A percentile compares a stretch with the other conserved stretches of the same genome.
phyloP scores from a whole-genome alignment of 2,888 invertebrate genomes.

The Xylota segnis region DNA sequence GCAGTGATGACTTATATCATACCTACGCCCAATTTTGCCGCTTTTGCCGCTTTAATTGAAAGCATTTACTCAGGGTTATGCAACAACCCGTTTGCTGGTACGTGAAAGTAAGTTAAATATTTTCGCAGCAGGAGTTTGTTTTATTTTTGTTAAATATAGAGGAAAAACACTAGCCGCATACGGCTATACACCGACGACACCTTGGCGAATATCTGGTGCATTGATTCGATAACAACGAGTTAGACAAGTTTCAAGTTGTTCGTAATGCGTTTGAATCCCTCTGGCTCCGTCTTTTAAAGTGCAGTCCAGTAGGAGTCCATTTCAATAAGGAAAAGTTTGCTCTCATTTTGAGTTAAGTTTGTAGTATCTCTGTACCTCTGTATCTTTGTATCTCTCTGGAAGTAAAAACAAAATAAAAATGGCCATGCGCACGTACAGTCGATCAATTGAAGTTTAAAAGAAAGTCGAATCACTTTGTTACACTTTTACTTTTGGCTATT shows the following conservation, averaged over 20 bases:
- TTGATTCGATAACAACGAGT: conserved; percentile 71
- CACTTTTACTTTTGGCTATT: conserved; percentile 73
- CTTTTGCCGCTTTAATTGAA: conserved; percentile 59
- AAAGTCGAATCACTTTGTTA: conserved; percentile 63
- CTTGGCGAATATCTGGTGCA: conserved; percentile 64
- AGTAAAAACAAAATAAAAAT: neutral
- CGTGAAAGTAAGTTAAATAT: conserved; percentile 69
- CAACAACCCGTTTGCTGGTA: conserved; percentile 60
- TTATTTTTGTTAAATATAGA: conserved; percentile 32
- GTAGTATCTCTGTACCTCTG: neutral
- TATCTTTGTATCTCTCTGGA: too few relatives aligned
- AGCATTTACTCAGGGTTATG: conserved; percentile 51
- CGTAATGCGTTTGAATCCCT: conserved; percentile 61
- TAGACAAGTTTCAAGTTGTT: conserved; percentile 50
- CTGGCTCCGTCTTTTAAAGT: conserved; percentile 11
- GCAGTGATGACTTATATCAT: conserved; percentile 44
- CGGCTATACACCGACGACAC: conserved; percentile 22
- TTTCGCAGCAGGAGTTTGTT: conserved; percentile 46
- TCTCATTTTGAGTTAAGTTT: conserved; percentile 57
- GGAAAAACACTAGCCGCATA: conserved; percentile 43
- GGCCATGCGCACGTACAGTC: neutral
- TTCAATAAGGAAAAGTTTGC: conserved; percentile 62
- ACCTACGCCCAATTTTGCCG: conserved; percentile 61
- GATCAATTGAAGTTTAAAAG: conserved; percentile 26
- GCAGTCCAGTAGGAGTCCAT: conserved; percentile 31